These are phyloP conservation scores for Colius striatus DNA, from an alignment of 2,113 vertebrate species.

Conservation along the genomic window DNA sequence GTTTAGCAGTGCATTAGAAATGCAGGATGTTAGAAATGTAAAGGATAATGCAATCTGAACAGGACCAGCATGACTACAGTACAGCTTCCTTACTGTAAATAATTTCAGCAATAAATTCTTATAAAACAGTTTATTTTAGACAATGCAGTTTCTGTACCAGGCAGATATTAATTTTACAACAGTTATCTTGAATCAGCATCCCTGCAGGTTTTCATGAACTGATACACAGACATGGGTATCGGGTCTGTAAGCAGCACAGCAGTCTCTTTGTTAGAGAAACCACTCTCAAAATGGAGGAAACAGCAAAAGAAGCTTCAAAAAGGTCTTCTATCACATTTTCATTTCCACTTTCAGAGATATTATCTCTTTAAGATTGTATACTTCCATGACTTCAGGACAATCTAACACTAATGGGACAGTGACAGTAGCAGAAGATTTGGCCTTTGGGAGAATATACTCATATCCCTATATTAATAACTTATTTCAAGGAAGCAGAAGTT, in stretches of 20 bases:
- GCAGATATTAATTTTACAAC: not conserved
- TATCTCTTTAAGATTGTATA: not conserved
- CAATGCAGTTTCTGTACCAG: not conserved
- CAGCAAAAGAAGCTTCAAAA: not conserved
- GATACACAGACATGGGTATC: not conserved
- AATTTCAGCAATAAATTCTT: not conserved
- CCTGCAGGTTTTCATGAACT: not conserved
- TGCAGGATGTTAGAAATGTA: not conserved
- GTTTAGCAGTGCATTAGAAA: not conserved
- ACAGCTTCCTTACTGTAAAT: not conserved
- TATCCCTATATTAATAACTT: not conserved
- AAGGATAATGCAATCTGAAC: not conserved
- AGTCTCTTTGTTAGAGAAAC: not conserved
- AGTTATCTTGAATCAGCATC: not conserved
- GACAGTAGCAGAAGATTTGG: constrained; percentile 5
- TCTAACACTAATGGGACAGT: not conserved
- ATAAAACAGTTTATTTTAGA: not conserved
- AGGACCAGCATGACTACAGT: not conserved
- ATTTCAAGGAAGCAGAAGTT: constrained; percentile 19
- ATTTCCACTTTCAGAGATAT: not conserved
- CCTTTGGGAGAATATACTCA: not conserved
- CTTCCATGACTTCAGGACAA: not conserved
- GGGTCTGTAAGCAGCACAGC: not conserved
- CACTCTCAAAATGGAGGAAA: not conserved
- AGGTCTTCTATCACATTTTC: not conserved